Conservation (phyloP, 2,797 vertebrate genomes). For the Pogonophryne albipinna region DNA sequence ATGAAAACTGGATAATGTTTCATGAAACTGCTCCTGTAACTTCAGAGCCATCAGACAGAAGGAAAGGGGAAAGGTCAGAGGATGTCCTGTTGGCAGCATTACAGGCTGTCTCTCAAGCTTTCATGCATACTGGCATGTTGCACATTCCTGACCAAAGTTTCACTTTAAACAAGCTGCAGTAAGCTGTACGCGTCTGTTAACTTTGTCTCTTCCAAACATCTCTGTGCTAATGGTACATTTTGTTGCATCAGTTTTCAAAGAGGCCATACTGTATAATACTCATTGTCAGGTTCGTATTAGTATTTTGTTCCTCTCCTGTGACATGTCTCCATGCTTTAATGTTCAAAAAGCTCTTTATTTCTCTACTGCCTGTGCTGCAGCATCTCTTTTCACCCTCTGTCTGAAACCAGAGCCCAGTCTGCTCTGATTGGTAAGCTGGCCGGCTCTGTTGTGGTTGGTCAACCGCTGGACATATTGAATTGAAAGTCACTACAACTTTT, state of each 20-base stretch:
- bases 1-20: conserved; percentile 29
- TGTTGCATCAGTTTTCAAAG: background rate
- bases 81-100: conserved; percentile 47
- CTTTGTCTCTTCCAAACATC: background rate
- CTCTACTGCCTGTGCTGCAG: too few relatives aligned
- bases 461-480: too few relatives aligned
- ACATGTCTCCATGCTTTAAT: too few relatives aligned
- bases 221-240: background rate
- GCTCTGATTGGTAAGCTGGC: too few relatives aligned
- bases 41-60: conserved; percentile 25
- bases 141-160: conserved; percentile 34
- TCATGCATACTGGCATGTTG: conserved; percentile 17
- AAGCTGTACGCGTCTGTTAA: background rate
- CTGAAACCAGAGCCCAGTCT: too few relatives aligned
- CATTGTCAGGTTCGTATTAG: too few relatives aligned
- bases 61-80: conserved; percentile 42
- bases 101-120: conserved; percentile 10
- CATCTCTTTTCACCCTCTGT: too few relatives aligned
- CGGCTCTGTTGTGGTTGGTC: too few relatives aligned
- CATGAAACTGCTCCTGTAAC: conserved; percentile 25
- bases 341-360: too few relatives aligned
- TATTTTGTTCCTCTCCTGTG: too few relatives aligned
- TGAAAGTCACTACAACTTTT: too few relatives aligned
- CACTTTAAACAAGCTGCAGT: conserved; percentile 11
- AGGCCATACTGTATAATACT: too few relatives aligned